phyloP scores from a whole-genome alignment of 2,113 vertebrate genomes.

The Solea senegalensis region DNA sequence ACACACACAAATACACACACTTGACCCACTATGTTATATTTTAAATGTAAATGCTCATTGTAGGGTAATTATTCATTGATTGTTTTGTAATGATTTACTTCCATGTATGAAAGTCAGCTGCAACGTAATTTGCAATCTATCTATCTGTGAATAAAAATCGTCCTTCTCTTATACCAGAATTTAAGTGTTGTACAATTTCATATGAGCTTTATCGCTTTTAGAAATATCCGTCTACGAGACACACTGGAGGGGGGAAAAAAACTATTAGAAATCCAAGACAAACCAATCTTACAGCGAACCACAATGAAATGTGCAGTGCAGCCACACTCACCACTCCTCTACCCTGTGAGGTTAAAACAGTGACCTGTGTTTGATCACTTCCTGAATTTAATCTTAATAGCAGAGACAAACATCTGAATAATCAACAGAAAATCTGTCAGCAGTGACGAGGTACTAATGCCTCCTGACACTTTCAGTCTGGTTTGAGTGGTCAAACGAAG shows the following conservation, averaged over 20 bases:
- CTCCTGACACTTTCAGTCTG: background rate
- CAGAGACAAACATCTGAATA: background rate
- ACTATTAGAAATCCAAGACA: background rate
- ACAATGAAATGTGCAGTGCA: slow-evolving; percentile 4
- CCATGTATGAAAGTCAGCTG: too few species aligned
- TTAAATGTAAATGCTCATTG: too few species aligned
- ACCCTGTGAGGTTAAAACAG: background rate
- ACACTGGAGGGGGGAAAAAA: background rate
- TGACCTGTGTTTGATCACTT: background rate
- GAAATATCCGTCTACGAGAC: background rate
- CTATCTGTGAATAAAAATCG: background rate
- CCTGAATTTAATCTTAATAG: background rate
- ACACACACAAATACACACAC: too few species aligned
- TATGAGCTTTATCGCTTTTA: background rate
- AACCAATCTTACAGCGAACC: slow-evolving; percentile 4
- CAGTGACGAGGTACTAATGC: background rate
- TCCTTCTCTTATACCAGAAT: background rate
- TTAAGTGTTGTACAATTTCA: background rate
- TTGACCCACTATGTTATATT: too few species aligned
- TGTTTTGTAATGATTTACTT: too few species aligned
- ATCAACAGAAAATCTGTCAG: background rate
- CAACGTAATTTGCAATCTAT: too few species aligned
- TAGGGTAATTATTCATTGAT: too few species aligned
- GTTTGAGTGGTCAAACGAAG: slow-evolving; percentile 1
- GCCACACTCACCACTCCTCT: slow-evolving; percentile 18